Conservation (phyloP, 2,797 vertebrate genomes). For the Chrosomus eos region DNA sequence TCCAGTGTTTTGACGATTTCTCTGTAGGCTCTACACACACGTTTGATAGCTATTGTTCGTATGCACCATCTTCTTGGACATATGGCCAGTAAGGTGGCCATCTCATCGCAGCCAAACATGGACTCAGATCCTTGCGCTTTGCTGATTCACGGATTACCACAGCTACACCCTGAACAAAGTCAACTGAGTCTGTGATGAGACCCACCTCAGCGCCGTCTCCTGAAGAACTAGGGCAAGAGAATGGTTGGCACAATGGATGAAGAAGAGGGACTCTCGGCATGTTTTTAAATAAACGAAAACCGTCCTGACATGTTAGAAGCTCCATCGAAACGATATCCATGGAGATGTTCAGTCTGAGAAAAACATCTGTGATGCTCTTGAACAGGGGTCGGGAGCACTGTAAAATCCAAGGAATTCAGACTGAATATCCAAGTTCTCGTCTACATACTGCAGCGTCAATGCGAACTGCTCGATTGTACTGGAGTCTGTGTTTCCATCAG, state of each 20-base stretch:
- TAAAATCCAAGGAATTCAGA: conserved; percentile 32
- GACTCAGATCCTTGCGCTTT: background rate
- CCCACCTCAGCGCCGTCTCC: background rate
- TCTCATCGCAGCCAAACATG: background rate
- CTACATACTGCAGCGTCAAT: conserved; percentile 2
- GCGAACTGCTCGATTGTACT: conserved; percentile 6
- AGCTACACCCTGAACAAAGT: background rate
- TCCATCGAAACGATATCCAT: background rate
- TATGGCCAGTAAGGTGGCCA: background rate
- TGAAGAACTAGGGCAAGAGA: background rate
- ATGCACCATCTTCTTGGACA: conserved; percentile 1
- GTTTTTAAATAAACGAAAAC: background rate
- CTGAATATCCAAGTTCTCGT: conserved; percentile 5
- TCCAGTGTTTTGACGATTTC: background rate
- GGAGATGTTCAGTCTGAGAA: conserved; percentile 2
- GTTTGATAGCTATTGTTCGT: conserved; percentile 9
- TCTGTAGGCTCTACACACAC: background rate
- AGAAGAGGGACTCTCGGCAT: background rate
- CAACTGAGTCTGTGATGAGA: background rate
- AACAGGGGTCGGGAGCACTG: conserved; percentile 21
- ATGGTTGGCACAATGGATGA: background rate
- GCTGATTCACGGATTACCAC: background rate
- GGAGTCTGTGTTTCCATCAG: background rate
- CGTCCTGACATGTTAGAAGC: background rate
- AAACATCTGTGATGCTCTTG: conserved; percentile 10